Conservation (phyloP, 1,140 invertebrate species). For the Callitettix versicolor region DNA sequence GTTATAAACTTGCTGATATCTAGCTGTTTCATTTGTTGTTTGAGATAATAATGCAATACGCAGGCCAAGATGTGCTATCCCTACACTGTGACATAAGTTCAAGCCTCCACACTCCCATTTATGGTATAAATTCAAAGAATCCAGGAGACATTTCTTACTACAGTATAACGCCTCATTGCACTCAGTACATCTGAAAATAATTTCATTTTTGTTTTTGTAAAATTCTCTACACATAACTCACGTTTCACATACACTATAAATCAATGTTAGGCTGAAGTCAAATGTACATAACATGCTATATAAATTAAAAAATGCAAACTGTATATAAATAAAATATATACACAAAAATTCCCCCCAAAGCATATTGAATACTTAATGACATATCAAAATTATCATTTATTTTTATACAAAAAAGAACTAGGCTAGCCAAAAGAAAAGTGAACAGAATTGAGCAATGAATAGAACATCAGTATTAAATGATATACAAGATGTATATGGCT, state of each 20-base stretch:
- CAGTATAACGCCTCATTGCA: constrained; percentile 59
- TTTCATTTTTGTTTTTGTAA: constrained; percentile 1
- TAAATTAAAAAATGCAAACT: not conserved
- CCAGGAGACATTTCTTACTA: constrained; percentile 43
- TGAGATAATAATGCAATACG: constrained; percentile 43
- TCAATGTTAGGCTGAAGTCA: too few species aligned
- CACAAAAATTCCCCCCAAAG: too few species aligned
- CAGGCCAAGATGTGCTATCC: constrained; percentile 64
- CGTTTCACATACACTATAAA: not conserved
- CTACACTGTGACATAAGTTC: constrained; percentile 51
- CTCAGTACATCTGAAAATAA: constrained; percentile 42
- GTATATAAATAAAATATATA: too few species aligned
- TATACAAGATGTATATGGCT: too few species aligned
- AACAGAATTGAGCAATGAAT: too few species aligned
- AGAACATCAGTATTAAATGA: too few species aligned
- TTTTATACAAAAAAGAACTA: too few species aligned
- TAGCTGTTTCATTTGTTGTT: constrained; percentile 6
- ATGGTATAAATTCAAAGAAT: constrained; percentile 52
- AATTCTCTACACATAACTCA: constrained; percentile 10
- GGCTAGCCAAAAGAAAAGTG: too few species aligned
- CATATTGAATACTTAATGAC: too few species aligned
- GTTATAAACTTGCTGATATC: constrained; percentile 39
- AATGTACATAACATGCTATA: not conserved
- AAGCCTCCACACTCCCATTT: constrained; percentile 60
- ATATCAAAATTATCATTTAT: not conserved